A percentile compares a stretch with the other conserved stretches of the same genome.
Conservation (phyloP, 2,888 invertebrate genomes). For the Megamerina dolium region DNA sequence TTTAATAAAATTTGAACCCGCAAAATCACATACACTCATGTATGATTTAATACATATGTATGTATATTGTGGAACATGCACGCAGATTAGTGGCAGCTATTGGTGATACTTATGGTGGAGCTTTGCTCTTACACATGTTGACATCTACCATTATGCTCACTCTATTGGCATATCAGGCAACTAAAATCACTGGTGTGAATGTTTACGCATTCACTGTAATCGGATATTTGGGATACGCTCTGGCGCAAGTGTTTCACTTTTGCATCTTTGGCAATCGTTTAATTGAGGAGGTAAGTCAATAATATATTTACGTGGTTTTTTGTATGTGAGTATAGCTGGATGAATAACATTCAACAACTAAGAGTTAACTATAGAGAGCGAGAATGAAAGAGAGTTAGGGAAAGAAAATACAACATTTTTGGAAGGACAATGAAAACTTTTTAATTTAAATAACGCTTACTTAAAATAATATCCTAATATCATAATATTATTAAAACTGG, state of each 20-base stretch:
- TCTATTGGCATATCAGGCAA: conserved; percentile 78
- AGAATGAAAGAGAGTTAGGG: background rate
- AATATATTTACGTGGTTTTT: background rate
- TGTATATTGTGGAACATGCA: background rate
- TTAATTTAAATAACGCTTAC: too few species aligned
- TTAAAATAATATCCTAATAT: too few species aligned
- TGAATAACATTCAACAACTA: background rate
- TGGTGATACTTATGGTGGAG: conserved; percentile 79
- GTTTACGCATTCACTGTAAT: conserved; percentile 73
- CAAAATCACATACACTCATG: too few species aligned
- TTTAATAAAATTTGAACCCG: background rate
- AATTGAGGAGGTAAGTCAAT: conserved; percentile 68
- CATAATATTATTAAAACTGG: too few species aligned
- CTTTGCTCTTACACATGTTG: conserved; percentile 76
- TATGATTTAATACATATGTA: background rate
- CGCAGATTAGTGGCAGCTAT: conserved; percentile 71
- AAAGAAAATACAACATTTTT: background rate
- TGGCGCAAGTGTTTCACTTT: conserved; percentile 81
- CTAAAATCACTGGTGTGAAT: conserved; percentile 72
- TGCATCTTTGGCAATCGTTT: conserved; percentile 81
- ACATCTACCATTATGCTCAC: conserved; percentile 78
- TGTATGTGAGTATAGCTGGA: background rate
- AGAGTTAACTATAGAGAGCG: background rate
- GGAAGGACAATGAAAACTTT: too few species aligned
- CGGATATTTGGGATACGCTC: conserved; percentile 72